Evolutionary conservation across 2,113 vertebrate genomes (phyloP).

Genomic region (Sphyrna mokarran): DNA sequence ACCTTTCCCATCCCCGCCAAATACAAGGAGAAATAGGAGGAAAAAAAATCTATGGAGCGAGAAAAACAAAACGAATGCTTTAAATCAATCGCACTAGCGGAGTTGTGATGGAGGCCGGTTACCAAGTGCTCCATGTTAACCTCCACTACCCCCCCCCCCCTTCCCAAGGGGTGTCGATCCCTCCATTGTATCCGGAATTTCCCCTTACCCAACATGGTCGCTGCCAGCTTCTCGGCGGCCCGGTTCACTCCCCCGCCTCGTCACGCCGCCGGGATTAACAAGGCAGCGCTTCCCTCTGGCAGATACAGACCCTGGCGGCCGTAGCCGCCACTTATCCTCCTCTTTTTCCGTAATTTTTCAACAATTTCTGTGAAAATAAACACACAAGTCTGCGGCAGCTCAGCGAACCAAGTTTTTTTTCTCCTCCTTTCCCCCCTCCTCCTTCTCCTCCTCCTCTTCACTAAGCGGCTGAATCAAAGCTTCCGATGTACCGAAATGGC

Average conservation of each 20-base stretch:
- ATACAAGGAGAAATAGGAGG: not conserved
- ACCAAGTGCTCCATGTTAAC: not conserved
- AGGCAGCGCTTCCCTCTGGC: too few species aligned
- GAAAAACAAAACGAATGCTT: not conserved
- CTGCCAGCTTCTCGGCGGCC: slow-evolving; percentile 52
- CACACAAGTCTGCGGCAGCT: not conserved
- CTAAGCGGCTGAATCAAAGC: not conserved
- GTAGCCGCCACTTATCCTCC: not conserved
- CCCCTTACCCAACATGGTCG: slow-evolving; percentile 71
- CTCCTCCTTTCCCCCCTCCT: too few species aligned
- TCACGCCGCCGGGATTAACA: not conserved
- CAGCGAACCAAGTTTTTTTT: slow-evolving; percentile 15
- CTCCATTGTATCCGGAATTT: slow-evolving; percentile 40
- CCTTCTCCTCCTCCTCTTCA: not conserved
- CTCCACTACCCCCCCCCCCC: not conserved
- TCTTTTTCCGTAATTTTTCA: not conserved
- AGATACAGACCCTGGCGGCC: not conserved
- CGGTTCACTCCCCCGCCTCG: not conserved
- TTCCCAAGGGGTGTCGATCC: not conserved
- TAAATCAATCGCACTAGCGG: not conserved
- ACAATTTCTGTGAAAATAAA: not conserved
- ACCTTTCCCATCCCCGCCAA: not conserved
- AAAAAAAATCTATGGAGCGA: not conserved
- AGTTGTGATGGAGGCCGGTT: not conserved
- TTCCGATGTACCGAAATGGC: slow-evolving; percentile 3